Percentiles rank a stretch among this genome's conserved stretches.
These are phyloP conservation scores for Chamaea fasciata DNA, from an alignment of 2,113 vertebrate species.

Conservation along the genomic window DNA sequence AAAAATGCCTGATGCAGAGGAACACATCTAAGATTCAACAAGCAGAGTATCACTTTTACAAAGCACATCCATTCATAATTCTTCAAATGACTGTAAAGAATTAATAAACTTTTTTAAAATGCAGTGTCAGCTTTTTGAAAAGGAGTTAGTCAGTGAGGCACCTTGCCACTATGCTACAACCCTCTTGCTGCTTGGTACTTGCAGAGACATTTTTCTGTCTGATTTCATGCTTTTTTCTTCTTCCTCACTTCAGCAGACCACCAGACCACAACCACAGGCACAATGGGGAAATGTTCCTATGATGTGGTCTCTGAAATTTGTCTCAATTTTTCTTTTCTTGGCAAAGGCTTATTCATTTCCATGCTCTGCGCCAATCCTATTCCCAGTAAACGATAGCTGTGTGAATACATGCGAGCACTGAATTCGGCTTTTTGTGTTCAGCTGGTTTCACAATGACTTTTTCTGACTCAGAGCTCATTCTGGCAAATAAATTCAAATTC, in stretches of 20 bases:
- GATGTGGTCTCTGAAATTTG: slow-evolving; percentile 41
- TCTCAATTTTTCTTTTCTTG: background rate
- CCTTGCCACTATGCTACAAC: background rate
- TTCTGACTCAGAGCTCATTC: background rate
- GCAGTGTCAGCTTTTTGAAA: background rate
- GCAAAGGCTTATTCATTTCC: slow-evolving; percentile 1
- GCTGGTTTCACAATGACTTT: background rate
- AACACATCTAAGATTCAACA: background rate
- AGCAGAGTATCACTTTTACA: background rate
- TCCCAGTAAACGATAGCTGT: background rate
- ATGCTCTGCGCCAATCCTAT: background rate
- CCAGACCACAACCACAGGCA: background rate
- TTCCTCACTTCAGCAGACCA: slow-evolving; percentile 20
- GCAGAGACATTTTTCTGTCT: background rate
- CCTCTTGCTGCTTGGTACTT: background rate
- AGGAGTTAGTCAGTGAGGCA: background rate
- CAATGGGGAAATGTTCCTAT: background rate
- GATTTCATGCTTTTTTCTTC: background rate
- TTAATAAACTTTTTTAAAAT: background rate
- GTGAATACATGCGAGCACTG: background rate
- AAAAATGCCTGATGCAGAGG: background rate
- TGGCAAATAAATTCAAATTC: background rate
- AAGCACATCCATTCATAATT: background rate
- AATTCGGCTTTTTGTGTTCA: background rate
- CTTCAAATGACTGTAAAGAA: background rate